Percentiles rank a stretch among this genome's conserved stretches.
phyloP scores from a whole-genome alignment of 30 jellyfish, hydroid and myxozoan genomes.

The Cassiopea andromeda region DNA sequence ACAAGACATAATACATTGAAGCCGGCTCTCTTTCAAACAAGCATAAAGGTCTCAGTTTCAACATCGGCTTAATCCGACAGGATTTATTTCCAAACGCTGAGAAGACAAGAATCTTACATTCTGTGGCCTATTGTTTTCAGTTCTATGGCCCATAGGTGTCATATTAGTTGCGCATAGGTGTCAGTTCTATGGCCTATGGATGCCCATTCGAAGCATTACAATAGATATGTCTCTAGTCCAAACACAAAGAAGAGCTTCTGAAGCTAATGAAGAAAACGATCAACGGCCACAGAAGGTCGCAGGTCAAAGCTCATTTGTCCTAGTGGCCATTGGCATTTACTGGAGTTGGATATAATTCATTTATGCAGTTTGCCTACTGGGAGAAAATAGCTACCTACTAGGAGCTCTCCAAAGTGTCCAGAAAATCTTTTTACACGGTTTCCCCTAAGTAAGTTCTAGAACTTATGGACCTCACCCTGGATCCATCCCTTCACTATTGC shows the following conservation, averaged over 20 bases:
- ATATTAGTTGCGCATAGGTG: neutral
- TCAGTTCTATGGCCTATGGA: neutral
- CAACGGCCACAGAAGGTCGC: slow-evolving; percentile 12
- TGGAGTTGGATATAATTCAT: neutral
- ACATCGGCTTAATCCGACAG: slow-evolving; percentile 1
- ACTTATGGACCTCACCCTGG: slow-evolving; percentile 13
- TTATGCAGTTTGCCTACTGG: neutral
- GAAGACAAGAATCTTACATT: neutral
- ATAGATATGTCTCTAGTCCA: neutral
- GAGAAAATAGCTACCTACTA: neutral
- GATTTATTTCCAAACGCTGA: neutral
- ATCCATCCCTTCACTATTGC: neutral
- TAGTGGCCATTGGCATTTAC: slow-evolving; percentile 1
- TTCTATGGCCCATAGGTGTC: neutral
- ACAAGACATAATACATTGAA: neutral
- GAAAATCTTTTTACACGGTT: neutral
- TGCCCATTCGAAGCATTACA: neutral
- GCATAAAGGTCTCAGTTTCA: slow-evolving; percentile 1
- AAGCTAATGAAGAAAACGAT: neutral
- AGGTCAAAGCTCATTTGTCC: neutral
- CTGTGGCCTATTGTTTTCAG: neutral
- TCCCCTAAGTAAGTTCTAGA: neutral
- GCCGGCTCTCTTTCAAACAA: slow-evolving; percentile 15
- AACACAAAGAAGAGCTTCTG: neutral
- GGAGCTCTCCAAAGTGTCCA: neutral